Evolutionary conservation across 2,888 invertebrate genomes (phyloP).

Genomic region (Heliconius erato): DNA sequence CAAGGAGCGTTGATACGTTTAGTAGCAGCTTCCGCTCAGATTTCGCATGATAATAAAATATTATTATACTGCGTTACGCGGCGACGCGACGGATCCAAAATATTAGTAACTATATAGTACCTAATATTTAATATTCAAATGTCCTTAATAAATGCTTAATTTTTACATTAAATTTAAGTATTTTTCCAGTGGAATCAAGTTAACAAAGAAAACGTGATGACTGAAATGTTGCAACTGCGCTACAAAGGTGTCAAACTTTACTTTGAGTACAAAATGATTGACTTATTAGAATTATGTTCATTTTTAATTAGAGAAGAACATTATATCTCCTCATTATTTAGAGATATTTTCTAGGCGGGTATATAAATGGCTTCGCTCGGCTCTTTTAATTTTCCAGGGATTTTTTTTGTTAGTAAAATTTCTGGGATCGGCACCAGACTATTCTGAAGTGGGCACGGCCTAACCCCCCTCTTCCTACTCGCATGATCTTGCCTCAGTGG

Average conservation of each 20-base stretch:
- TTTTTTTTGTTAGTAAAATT: too few relatives aligned
- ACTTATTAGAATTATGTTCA: neutral
- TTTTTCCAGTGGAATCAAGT: neutral
- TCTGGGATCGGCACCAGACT: too few relatives aligned
- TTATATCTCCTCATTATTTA: too few relatives aligned
- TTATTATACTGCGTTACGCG: conserved; percentile 44
- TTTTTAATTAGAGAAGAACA: neutral
- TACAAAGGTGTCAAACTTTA: neutral
- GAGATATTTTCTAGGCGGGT: too few relatives aligned
- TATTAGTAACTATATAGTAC: too few relatives aligned
- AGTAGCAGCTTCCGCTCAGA: conserved; percentile 73
- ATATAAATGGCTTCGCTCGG: too few relatives aligned
- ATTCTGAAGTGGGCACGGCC: too few relatives aligned
- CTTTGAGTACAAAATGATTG: too few relatives aligned
- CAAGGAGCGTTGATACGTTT: conserved; percentile 76
- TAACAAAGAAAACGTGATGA: neutral
- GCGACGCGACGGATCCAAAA: too few relatives aligned
- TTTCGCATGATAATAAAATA: conserved; percentile 60
- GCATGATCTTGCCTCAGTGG: neutral
- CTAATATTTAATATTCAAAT: too few relatives aligned
- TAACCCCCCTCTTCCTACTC: neutral
- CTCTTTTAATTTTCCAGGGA: too few relatives aligned
- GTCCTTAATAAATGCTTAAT: too few relatives aligned
- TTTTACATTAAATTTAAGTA: neutral
- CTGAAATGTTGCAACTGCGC: neutral